These are phyloP conservation scores for Nothura maculosa DNA, from an alignment of 2,797 vertebrate species.

Conservation along the genomic window DNA sequence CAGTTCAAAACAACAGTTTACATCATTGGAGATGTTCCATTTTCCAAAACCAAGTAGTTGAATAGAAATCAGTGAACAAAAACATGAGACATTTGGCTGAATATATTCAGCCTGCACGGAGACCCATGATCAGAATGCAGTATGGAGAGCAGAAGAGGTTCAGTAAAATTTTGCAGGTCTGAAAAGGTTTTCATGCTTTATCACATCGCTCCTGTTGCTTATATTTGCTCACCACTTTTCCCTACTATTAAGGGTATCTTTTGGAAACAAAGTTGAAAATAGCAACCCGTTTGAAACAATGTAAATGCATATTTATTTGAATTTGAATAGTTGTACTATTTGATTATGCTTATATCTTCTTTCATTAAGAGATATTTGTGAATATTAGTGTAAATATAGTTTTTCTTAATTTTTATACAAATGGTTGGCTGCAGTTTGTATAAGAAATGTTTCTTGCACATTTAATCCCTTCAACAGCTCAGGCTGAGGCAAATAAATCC, in stretches of 20 bases:
- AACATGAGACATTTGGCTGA: not conserved
- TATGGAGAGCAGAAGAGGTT: not conserved
- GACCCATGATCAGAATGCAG: not conserved
- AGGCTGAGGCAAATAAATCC: constrained; percentile 10
- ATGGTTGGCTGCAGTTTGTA: not conserved
- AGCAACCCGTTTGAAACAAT: not conserved
- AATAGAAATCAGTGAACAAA: not conserved
- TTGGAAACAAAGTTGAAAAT: not conserved
- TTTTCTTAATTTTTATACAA: not conserved
- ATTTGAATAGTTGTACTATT: not conserved
- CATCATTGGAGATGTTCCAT: not conserved
- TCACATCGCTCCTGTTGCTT: not conserved
- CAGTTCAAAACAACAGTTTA: not conserved
- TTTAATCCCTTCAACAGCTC: not conserved
- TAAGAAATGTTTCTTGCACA: not conserved
- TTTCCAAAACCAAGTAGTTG: not conserved
- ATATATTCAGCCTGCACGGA: not conserved
- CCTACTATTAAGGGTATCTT: not conserved
- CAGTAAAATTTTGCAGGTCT: not conserved
- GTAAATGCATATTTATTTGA: not conserved
- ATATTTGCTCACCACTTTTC: not conserved
- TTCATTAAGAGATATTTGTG: not conserved
- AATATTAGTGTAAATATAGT: not conserved
- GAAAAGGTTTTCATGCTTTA: not conserved
- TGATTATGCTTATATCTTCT: not conserved